Evolutionary conservation across 2,797 vertebrate genomes (phyloP).

Genomic region (Myotis planiceps): DNA sequence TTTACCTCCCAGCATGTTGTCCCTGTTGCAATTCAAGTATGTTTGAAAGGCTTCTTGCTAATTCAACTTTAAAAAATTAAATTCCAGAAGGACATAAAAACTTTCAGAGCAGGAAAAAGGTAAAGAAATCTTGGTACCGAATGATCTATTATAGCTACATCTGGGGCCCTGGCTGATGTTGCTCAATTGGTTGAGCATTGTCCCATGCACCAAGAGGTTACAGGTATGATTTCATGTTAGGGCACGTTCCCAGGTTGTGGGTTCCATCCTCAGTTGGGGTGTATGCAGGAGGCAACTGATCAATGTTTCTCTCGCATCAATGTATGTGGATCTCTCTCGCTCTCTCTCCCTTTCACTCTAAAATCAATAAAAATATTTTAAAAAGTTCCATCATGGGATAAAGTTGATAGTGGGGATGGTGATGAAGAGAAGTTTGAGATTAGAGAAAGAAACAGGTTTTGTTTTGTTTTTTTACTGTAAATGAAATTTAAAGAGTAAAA

Average conservation of each 20-base stretch:
- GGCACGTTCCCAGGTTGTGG: background rate
- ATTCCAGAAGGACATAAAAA: background rate
- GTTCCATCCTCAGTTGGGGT: background rate
- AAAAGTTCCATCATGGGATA: background rate
- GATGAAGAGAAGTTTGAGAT: background rate
- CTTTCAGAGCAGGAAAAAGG: background rate
- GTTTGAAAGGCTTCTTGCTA: slow-evolving; percentile 36
- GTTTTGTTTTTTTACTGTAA: background rate
- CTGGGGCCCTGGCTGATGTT: background rate
- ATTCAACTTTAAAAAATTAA: slow-evolving; percentile 17
- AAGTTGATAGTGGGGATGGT: background rate
- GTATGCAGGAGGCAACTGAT: background rate
- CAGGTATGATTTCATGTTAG: background rate
- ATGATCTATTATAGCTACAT: background rate
- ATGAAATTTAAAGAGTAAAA: background rate
- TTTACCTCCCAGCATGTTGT: background rate
- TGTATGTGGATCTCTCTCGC: background rate
- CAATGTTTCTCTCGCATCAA: background rate
- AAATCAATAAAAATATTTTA: background rate
- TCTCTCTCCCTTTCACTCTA: background rate
- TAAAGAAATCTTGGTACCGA: background rate
- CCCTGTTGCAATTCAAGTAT: background rate
- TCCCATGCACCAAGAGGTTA: background rate
- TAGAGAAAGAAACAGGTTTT: background rate
- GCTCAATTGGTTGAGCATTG: background rate